Base-by-base conservation (phyloP, 2,113 vertebrate genomes). In the Mionectes macconnelli region DNA sequence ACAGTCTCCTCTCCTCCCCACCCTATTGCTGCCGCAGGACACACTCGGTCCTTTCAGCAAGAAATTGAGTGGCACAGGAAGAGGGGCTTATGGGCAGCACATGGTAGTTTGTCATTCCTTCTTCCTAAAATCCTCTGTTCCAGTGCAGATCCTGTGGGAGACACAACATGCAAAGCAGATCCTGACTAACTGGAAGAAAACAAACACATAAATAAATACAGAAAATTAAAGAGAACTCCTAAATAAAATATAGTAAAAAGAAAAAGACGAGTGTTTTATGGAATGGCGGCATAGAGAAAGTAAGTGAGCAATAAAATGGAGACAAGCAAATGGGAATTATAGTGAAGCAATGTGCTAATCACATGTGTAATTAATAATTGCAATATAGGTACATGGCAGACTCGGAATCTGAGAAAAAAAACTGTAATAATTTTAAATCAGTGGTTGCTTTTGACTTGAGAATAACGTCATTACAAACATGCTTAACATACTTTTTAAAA, bases 41-140 rank as follows among this genome's bases (percentile, higher is more conserved):
- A 15, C 0, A 0, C 13, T 56, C 3, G 1, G 7, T 55, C 31
- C 13, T 49, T 76, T 24, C 37, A 69, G 40, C 6, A 33, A 50
- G 30, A 23, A 62, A 39, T 8, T 0, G 1, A 53, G 9, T 8
- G 8, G 24, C 2, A 3, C 8, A 33, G n/a, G 31, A 25, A 27
- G 12, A 49, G 4, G 3, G 7, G 2, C 3, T 49, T 53, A 14
- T 6, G 2, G 28, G 39, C 37, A 33, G 8, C 18, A 19, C 0
- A 0, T 22, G 10, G 7, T 16, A 7, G 3, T 30, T 84, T 74
- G n/a, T 9, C 62, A 49, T 44, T 72, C 9, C 22, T 84, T 52
- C n/a, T 8, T 40, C 27, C 19, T 66, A 50, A 74, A 42, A 64
- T 66, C 40, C 40, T 49, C 9, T 68, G 4, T 45, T 63, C 33